Base-by-base conservation (phyloP, 64 coral and sea anemone species). In the Pocillopora damicornis region DNA sequence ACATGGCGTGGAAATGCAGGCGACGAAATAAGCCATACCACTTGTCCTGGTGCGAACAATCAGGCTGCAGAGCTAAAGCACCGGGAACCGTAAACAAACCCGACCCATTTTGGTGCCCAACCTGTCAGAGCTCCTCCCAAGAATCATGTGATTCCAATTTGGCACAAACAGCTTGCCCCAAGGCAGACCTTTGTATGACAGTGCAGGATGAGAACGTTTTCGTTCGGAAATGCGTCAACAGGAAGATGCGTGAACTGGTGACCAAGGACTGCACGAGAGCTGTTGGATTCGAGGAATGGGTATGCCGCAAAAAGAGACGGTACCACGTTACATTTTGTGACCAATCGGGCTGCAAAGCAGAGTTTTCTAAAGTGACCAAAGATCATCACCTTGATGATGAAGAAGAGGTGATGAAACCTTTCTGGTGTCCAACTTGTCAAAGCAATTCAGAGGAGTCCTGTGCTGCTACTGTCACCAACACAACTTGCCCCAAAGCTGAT, bases 341-440 rank as follows among this genome's bases (percentile, higher is more conserved):
- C 5, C 30, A 67, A 2, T 8, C 80, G 37, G 80, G 80, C 17
- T 82, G 80, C 80, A 66, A 14, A 85, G 81, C 81, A 51, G 42
- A 51, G 2, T 51, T 51, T 51, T 51, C 42, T 51, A 51, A 51
- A 51, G 42, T 51, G 42, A 51, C 42, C 42, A 51, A 51, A 51
- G 42, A 51, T 51, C 42, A 7, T 51, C 7, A 51, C 7, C 42
- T 4, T 51, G 42, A 51, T 4, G 42, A 51, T 2, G 42, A 51
- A 51, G 2, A 51, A 51, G 7, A 51, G 42, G 42, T 51, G 42
- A 51, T 7, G 7, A 51, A 51, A 51, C 42, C 22, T 71, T 81
- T 81, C 60, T 81, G 79, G 79, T 81, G 79, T 17, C 62, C 80
- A 4, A 73, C 81, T 57, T 85, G 81, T 42, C 37, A 85, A 13